Percentiles rank a stretch among this genome's conserved stretches.
These are phyloP conservation scores for Patella depressa DNA, from an alignment of 2,888 invertebrate genomes.

Conservation along the genomic window DNA sequence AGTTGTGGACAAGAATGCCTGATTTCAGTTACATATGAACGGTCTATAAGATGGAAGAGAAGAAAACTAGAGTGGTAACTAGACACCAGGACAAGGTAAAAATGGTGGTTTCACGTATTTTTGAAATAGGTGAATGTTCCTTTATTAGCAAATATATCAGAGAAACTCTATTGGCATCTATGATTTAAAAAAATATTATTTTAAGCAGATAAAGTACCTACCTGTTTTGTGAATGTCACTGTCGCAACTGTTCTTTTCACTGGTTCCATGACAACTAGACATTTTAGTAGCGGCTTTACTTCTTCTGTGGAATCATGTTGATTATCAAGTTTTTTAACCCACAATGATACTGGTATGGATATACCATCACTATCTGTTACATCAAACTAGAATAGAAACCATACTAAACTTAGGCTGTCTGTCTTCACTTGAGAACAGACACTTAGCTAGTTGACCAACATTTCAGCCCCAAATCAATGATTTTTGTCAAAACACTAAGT, in stretches of 20 bases:
- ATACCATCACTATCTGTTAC: slow-evolving; percentile 75
- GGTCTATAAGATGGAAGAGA: no score
- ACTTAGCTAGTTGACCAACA: no score
- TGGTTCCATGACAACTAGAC: slow-evolving; percentile 79
- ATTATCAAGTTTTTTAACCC: slow-evolving; percentile 73
- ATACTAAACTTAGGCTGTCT: not conserved
- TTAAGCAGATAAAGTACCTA: not conserved
- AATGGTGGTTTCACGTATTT: no score
- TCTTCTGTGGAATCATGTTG: slow-evolving; percentile 46
- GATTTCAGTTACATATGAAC: no score
- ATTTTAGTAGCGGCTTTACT: slow-evolving; percentile 71
- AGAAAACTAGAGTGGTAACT: no score
- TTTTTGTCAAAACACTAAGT: no score
- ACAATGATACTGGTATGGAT: slow-evolving; percentile 78
- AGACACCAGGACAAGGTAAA: no score
- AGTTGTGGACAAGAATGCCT: no score
- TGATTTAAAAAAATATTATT: not conserved
- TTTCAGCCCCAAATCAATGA: no score
- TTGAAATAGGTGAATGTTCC: no score
- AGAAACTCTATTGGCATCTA: no score
- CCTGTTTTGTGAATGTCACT: slow-evolving; percentile 70
- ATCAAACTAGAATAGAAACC: slow-evolving; percentile 75
- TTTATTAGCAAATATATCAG: no score
- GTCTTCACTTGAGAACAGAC: not conserved
- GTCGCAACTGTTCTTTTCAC: slow-evolving; percentile 77